Evolutionary conservation across 1,140 invertebrate species (phyloP), one percentile per base, ranked within the genome.

Genomic region (Neelides sp.): DNA sequence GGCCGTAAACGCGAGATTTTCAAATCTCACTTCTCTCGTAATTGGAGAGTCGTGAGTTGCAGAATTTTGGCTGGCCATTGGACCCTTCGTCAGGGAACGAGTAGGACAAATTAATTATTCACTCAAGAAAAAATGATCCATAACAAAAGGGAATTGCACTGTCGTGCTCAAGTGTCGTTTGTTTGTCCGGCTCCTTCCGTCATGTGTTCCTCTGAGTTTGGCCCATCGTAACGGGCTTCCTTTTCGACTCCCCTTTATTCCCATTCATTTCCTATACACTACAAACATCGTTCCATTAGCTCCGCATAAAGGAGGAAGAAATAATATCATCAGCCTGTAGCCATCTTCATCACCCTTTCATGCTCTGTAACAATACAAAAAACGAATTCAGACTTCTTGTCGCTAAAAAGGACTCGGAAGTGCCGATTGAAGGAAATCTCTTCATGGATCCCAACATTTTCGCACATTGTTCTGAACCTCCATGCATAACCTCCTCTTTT

Each of bases 71-170:
- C n/a, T n/a, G n/a, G n/a, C n/a, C n/a, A n/a, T n/a, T n/a, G n/a
- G n/a, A n/a, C n/a, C n/a, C 37, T 36, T 48, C 27, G 37, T 8
- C 12, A 40, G 37, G 19, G 15, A 19, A 13, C 8, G 37, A 40
- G 23, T 42, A 23, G 40, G 40, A 42, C 49, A 51, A 51, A 51
- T 51, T 51, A 51, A 51, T 51, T 51, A 44, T 45, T 44, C 49
- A 51, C 20, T 23, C 44, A 42, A 36, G 41, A 51, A 51, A 50
- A 51, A 51, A 27, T 45, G 40, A 37, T 50, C 30, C 49, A 45
- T 37, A 51, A 51, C 49, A 51, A 51, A 51, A 51, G 43, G 49
- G 49, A 51, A 51, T 50, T 50, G 48, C 39, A 32, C 39, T 51
- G 49, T 51, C 49, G 49, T 51, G 49, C 49, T 51, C 49, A 45